phyloP scores from a whole-genome alignment of 1,140 invertebrate species.

The Ladona fulva region DNA sequence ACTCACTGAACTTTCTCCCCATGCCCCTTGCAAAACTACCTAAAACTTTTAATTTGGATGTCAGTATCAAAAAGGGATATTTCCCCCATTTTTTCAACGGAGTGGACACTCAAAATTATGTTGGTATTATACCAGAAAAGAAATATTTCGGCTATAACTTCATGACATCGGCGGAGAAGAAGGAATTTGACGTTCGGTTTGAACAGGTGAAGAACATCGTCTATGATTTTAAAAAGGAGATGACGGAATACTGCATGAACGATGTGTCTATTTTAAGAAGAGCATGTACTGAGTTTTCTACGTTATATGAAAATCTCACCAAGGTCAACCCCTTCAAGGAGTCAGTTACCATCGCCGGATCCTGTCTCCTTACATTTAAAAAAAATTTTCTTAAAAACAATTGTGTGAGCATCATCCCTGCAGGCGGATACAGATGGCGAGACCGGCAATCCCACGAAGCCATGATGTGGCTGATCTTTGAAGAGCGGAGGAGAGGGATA shows the following conservation, averaged over 20 bases:
- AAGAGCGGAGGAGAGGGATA: too few relatives aligned
- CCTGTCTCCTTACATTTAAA: background rate
- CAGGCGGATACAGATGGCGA: background rate
- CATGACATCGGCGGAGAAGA: background rate
- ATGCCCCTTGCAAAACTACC: background rate
- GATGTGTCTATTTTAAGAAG: background rate
- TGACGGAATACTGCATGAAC: background rate
- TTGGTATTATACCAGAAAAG: background rate
- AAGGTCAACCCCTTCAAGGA: background rate
- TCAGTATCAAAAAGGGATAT: background rate
- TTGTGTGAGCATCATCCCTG: background rate
- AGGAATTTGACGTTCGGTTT: background rate
- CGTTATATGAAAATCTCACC: background rate
- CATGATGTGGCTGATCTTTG: conserved; percentile 10
- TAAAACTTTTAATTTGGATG: background rate
- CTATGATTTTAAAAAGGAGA: background rate
- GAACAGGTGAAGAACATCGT: background rate
- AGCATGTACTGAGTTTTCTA: background rate
- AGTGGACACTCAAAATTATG: background rate
- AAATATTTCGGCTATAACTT: background rate
- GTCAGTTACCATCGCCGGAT: background rate
- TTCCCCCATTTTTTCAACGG: background rate
- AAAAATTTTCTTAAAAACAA: background rate
- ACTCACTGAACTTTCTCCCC: background rate
- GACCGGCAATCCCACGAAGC: background rate